Evolutionary conservation across 2,888 invertebrate genomes (phyloP), one percentile per base, ranked within the genome.

Genomic region (Diploptera punctata): DNA sequence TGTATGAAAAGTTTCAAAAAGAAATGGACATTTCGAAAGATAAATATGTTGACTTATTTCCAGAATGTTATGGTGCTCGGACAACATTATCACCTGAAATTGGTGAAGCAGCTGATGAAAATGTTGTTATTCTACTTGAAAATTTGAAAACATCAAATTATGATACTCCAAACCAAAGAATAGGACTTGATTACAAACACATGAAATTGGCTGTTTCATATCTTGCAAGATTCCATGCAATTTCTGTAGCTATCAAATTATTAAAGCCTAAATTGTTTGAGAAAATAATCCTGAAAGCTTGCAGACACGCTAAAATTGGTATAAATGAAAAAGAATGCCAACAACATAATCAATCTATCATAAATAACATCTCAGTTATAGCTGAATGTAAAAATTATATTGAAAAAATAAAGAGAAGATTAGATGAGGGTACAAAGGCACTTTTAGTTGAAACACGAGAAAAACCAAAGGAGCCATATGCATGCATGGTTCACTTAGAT

Each of bases 51-150:
- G 83, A 87, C 67, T 79, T 86, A 1, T 83, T 86, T 72, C 85
- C 89, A 0, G 83, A 83, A n/a, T 87, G 85, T 74, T 89, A 84
- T 77, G 89, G 89, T 0, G 85, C 86, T 0, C 81, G 88, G 57
- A 78, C 87, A 29, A n/a, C 67, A 19, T 0, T 47, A 29, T n/a
- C 29, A 19, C 29, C 10, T 13, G 52, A 67, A 19, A 49, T 52
- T 33, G 67, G 31, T 5, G 31, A 52, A 7, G 31, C 18, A 18
- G 68, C 54, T 18, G 67, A 67, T 29, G 84, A 87, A 0, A 83
- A 88, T 75, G 88, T 87, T 0, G 84, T 87, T 0, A 81, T 89
- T 13, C 78, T 89, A 2, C 83, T 88, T 77, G 88, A 89, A 77
- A 88, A 89, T 79, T 77, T 89, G 3, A 87, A 86, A 74, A 75